Base-by-base conservation (phyloP, 2,113 vertebrate species). In the Dissostichus mawsoni region DNA sequence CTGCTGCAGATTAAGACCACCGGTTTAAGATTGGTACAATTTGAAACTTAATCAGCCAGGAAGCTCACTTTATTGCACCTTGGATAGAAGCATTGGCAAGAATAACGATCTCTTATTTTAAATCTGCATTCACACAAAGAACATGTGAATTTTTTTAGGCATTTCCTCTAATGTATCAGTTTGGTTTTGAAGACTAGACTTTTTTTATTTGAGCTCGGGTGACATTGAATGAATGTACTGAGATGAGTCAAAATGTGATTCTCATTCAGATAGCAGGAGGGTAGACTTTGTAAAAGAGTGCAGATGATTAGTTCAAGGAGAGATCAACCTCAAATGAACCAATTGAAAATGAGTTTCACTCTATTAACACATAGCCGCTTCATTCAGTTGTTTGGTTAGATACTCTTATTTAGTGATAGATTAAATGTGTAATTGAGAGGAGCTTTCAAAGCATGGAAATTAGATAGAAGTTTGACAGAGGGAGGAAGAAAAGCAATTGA, bases 21-120 rank as follows among this genome's bases (percentile, higher is more conserved):
- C 69, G 20, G 16, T 8, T 58, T 59, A 48, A 74, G 13, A 58
- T 29, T n/a, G 16, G 14, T 52, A 59, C 18, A 53, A 57, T 61
- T 78, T 66, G 4, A 69, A 80, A 75, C 25, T 9, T 50, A 55
- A 66, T 82, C 66, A 53, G 57, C 51, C 58, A 69, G 44, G 48
- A 2, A 76, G 33, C 62, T 67, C 53, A 20, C 1, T 12, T 62
- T 41, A 56, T 53, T 75, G 10, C 44, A 53, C 23, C 52, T 58
- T 65, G 33, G 33, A 45, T n/a, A 53, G 82, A 52, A 20, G 2
- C 57, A 59, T 25, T 55, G 13, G 23, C 55, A 47, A 69, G 47
- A 50, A 12, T 44, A 59, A 53, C 12, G 59, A 55, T 47, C 11
- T 74, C 23, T 74, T 57, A 25, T 68, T 48, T 66, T 29, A 44